Conservation (phyloP, 2,797 vertebrate genomes). For the Sphenopsis melanotis region DNA sequence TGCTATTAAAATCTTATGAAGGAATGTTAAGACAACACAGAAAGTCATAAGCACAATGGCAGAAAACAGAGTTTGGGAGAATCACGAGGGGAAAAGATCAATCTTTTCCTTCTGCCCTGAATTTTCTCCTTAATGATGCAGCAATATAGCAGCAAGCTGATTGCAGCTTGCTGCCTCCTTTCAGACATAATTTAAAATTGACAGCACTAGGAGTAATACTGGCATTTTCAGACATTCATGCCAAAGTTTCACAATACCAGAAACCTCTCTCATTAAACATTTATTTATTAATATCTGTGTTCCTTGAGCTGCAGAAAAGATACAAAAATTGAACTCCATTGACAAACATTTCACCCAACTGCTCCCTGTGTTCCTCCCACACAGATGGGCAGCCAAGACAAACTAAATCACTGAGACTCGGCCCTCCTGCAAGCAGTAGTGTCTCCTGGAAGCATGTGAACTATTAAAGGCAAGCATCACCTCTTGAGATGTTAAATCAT, state of each 20-base stretch:
- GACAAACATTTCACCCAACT: neutral
- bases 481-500: neutral
- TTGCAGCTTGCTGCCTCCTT: slow-evolving; percentile 10
- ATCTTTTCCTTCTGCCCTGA: neutral
- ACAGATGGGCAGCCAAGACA: neutral
- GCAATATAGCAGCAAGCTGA: neutral
- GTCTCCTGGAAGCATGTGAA: neutral
- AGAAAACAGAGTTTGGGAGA: neutral
- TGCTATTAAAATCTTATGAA: neutral
- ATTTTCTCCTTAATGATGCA: neutral
- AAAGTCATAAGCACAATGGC: neutral
- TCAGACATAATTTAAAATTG: slow-evolving; percentile 23
- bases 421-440: neutral
- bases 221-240: neutral
- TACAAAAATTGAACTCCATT: neutral
- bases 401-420: neutral
- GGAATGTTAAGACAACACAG: neutral
- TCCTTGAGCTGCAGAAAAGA: neutral
- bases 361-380: neutral
- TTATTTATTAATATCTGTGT: slow-evolving; percentile 4
- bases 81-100: neutral
- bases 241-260: neutral
- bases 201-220: neutral
- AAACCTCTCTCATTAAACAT: neutral
- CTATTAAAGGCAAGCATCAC: neutral